Evolutionary conservation across 1,140 invertebrate species (phyloP), one percentile per base, ranked within the genome.

Genomic region (Trachymyrmex cornetzi): DNA sequence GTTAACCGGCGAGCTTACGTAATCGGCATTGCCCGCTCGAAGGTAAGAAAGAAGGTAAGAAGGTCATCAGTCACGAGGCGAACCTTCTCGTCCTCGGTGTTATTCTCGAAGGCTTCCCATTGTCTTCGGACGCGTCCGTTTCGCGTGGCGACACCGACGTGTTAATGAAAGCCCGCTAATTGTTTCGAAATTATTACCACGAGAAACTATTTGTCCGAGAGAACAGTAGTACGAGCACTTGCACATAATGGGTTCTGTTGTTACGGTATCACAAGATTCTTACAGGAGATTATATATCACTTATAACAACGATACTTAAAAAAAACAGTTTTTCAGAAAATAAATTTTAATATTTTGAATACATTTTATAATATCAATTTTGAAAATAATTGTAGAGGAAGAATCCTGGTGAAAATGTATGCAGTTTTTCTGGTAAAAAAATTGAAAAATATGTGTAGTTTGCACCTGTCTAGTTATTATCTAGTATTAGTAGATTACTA

Each of bases 1-100:
- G 88, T 93, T 92, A 92, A 88, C 77, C 75, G 90, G 77, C 87
- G 63, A 63, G 34, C 71, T 93, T 93, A 91, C 88, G 90, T 89
- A 93, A 93, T 66, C 38, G 19, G 27, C 34, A 50, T 82, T 67
- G 82, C 81, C 71, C 77, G 81, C 34, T 87, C 87, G 69, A 90
- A 90, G 82, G 86, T 82, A 90, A 87, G 88, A 93, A 92, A 61
- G 77, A 90, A 90, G 79, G 84, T 79, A 89, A 89, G 87, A 93
- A 91, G 91, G 85, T 92, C 87, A 77, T 77, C 86, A 77, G 85
- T 92, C 91, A 87, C 88, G 79, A 79, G 77, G 30, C 85, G 84
- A 27, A 63, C 55, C 66, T 59, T 71, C 50, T 53, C 53, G 30
- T 24, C 34, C 27, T 64, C 61, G 24, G 22, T 5, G 19, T 44